phyloP scores from a whole-genome alignment of 2,888 invertebrate genomes.

The Yponomeuta malinellus region DNA sequence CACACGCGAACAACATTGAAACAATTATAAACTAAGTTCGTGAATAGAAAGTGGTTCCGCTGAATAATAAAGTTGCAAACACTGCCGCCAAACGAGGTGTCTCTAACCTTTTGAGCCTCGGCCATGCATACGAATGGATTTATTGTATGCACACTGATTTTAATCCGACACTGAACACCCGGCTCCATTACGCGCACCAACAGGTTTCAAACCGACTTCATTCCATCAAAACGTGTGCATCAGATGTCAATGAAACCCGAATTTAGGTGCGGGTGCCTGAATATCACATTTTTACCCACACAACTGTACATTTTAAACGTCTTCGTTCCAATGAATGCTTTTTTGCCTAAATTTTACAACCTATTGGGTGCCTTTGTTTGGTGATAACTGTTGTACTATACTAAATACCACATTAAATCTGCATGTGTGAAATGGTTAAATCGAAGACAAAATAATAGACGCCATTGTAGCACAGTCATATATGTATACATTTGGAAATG shows the following conservation, averaged over 20 bases:
- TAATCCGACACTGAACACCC: conserved; percentile 39
- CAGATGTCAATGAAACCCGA: too few species aligned
- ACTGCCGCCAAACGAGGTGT: conserved; percentile 33
- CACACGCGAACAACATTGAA: conserved; percentile 7
- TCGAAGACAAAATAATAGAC: background rate
- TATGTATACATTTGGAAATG: too few species aligned
- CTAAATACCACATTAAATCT: too few species aligned
- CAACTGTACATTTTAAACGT: too few species aligned
- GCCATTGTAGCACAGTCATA: background rate
- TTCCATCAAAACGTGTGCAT: too few species aligned
- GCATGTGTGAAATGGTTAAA: background rate
- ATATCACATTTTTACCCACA: too few species aligned
- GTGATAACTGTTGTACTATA: too few species aligned
- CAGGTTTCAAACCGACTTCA: background rate
- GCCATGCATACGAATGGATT: conserved; percentile 50
- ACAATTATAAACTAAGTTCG: conserved; percentile 13
- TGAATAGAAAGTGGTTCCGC: conserved; percentile 59
- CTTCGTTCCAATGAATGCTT: too few species aligned
- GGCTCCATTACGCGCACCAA: background rate
- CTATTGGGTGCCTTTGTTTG: too few species aligned
- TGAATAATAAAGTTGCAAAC: conserved; percentile 34
- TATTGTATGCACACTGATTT: conserved; percentile 45
- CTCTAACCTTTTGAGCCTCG: conserved; percentile 51
- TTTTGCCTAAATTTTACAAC: too few species aligned
- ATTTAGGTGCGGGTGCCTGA: too few species aligned